A percentile compares a stretch with the other conserved stretches of the same genome.
Evolutionary conservation across 2,797 vertebrate genomes (phyloP).

Genomic region (Acanthurus lineatus): DNA sequence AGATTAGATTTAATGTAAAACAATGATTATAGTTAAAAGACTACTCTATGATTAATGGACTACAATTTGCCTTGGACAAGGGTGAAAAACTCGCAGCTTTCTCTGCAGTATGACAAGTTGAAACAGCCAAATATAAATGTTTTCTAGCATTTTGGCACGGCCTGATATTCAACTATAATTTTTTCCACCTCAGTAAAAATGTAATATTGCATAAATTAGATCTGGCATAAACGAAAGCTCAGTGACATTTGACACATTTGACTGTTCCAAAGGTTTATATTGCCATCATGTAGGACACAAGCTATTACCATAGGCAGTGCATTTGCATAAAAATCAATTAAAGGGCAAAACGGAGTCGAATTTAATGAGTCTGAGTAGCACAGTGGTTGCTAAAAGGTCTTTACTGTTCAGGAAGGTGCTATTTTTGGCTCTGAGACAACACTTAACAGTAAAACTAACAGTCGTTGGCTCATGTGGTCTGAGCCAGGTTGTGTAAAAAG

Average conservation of each 20-base stretch:
- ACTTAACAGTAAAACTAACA: not conserved
- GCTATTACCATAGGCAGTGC: not conserved
- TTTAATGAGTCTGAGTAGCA: not conserved
- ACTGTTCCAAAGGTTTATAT: not conserved
- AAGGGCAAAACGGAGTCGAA: not conserved
- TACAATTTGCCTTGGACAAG: not conserved
- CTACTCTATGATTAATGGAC: conserved; percentile 8
- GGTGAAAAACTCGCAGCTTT: not conserved
- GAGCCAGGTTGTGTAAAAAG: not conserved
- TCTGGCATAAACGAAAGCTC: not conserved
- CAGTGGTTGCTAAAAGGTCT: not conserved
- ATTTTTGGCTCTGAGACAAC: not conserved
- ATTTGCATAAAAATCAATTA: conserved; percentile 37
- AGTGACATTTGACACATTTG: not conserved
- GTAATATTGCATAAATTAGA: not conserved
- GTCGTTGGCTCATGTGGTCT: not conserved
- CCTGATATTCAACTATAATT: not conserved
- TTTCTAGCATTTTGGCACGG: not conserved
- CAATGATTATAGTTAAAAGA: conserved; percentile 2
- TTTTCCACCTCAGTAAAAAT: not conserved
- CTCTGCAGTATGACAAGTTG: not conserved
- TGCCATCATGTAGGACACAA: not conserved
- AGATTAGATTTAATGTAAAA: conserved; percentile 18
- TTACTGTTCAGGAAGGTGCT: not conserved
- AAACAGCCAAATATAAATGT: not conserved